A percentile compares a stretch with the other conserved stretches of the same genome.
phyloP scores from a whole-genome alignment of 2,888 invertebrate genomes.

The Nezara viridula region DNA sequence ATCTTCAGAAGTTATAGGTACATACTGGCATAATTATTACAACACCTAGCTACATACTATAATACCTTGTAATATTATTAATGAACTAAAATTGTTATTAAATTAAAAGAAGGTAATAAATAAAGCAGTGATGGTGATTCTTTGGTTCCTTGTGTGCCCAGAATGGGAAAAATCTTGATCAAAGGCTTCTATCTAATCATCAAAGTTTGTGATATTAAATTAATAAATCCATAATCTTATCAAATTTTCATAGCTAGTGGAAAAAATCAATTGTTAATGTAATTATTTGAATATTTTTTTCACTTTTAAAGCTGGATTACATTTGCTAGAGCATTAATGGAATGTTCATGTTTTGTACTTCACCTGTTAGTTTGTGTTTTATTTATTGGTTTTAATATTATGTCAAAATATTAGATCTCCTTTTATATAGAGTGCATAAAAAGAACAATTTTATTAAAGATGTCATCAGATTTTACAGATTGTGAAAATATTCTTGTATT shows the following conservation, averaged over 20 bases:
- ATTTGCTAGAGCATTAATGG: not conserved
- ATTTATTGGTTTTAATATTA: too few relatives aligned
- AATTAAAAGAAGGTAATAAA: not conserved
- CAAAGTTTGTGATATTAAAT: too few relatives aligned
- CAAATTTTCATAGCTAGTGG: not conserved
- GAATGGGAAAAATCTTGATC: not conserved
- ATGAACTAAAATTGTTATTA: not conserved
- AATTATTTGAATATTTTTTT: not conserved
- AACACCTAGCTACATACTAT: not conserved
- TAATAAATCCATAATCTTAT: not conserved
- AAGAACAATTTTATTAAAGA: too few relatives aligned
- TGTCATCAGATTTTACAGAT: too few relatives aligned
- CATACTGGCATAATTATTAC: not conserved
- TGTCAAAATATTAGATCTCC: too few relatives aligned
- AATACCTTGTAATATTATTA: not conserved
- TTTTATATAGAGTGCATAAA: too few relatives aligned
- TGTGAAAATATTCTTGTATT: too few relatives aligned
- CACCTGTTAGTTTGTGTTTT: too few relatives aligned
- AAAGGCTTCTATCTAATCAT: not conserved
- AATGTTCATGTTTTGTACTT: too few relatives aligned
- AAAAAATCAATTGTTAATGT: not conserved
- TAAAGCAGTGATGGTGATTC: not conserved
- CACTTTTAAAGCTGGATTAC: not conserved
- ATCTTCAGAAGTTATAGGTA: not conserved
- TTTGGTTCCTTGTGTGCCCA: not conserved